Evolutionary conservation across 2,888 invertebrate species (phyloP).

Genomic region (Philereme vetulata): DNA sequence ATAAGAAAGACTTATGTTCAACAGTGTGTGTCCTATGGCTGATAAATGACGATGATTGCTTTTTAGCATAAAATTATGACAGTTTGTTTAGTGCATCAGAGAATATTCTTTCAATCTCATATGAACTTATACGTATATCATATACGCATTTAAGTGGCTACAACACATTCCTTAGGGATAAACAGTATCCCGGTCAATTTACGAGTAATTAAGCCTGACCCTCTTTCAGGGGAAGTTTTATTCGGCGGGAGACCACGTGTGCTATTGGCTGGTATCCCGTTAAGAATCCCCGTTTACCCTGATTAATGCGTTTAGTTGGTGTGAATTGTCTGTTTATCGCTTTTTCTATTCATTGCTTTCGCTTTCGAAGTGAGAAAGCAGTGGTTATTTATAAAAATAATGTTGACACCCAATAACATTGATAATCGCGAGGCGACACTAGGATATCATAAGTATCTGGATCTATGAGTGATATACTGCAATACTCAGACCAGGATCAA

Average conservation of each 20-base stretch:
- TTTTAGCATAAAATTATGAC: no score
- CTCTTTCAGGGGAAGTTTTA: constrained; percentile 81
- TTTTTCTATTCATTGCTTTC: constrained; percentile 16
- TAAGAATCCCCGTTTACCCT: constrained; percentile 61
- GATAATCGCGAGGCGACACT: no score
- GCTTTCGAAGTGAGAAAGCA: not conserved
- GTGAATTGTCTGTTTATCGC: constrained; percentile 33
- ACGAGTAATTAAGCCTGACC: constrained; percentile 83
- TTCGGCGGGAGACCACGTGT: constrained; percentile 71
- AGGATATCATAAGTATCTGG: no score
- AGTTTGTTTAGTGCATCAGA: no score
- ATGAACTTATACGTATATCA: not conserved
- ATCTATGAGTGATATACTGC: no score
- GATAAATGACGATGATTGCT: no score
- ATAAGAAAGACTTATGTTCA: no score
- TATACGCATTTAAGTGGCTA: constrained; percentile 61
- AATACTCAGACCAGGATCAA: no score
- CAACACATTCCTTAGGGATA: constrained; percentile 61
- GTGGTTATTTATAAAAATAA: not conserved
- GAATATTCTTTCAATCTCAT: no score
- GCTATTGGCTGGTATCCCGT: constrained; percentile 65
- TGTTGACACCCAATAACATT: no score
- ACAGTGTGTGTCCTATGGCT: no score
- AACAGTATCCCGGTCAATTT: constrained; percentile 79
- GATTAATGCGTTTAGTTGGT: constrained; percentile 59